A percentile compares a stretch with the other conserved stretches of the same genome.
Evolutionary conservation across 2,888 invertebrate species (phyloP).

Genomic region (Incurvaria masculella): DNA sequence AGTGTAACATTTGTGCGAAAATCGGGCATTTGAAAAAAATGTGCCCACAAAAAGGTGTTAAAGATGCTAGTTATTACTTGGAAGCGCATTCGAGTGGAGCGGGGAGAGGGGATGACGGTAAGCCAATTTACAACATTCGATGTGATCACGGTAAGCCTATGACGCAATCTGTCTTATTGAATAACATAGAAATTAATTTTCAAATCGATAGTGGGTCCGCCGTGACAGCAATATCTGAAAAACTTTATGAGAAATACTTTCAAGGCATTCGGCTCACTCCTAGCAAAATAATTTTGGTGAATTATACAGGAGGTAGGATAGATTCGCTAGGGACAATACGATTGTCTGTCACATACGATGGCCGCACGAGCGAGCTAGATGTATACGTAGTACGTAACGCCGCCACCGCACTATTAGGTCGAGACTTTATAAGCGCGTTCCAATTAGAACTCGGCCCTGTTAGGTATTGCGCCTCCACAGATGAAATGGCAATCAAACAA

Average conservation of each 20-base stretch:
- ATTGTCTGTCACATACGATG: conserved; percentile 9
- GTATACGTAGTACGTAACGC: conserved; percentile 8
- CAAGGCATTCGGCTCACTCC: conserved; percentile 8
- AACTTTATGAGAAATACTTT: conserved; percentile 8
- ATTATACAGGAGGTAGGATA: conserved; percentile 12
- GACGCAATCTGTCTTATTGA: conserved; percentile 9
- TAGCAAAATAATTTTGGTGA: conserved; percentile 7
- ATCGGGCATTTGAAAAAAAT: conserved; percentile 15
- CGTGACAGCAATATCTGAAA: conserved; percentile 13
- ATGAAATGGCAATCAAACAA: not conserved
- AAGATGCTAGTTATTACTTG: conserved; percentile 1
- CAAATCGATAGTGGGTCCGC: conserved; percentile 15
- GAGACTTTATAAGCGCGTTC: conserved; percentile 10
- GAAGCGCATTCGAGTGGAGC: conserved; percentile 10
- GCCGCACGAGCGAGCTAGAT: conserved; percentile 2
- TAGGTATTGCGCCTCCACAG: not conserved
- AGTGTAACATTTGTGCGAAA: conserved; percentile 15
- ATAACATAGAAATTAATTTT: conserved; percentile 11
- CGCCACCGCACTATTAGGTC: conserved; percentile 9
- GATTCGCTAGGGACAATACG: conserved; percentile 6
- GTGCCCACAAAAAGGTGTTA: conserved; percentile 13
- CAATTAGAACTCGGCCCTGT: conserved; percentile 9
- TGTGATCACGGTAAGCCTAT: conserved; percentile 10
- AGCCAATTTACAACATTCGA: conserved; percentile 13
- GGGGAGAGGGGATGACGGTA: conserved; percentile 15